Evolutionary conservation across 2,113 vertebrate genomes (phyloP), one percentile per base, ranked within the genome.

Genomic region (Cyanistes caeruleus): DNA sequence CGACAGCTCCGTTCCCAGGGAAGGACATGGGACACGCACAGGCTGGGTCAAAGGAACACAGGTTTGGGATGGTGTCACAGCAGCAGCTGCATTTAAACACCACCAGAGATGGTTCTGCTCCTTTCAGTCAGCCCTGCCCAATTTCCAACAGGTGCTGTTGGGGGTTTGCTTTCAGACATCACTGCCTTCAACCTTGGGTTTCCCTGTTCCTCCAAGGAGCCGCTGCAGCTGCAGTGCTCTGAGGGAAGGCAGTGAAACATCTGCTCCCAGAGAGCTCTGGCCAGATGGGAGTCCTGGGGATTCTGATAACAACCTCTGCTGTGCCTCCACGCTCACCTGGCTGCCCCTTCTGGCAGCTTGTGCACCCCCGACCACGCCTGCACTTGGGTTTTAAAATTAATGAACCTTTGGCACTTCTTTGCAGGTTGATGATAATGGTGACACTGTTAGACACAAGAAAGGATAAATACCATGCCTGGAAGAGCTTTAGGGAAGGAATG

Each of bases 121-220:
- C 37, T 48, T 65, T 84, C 51, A 70, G 59, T 63, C 90, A 67
- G 24, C 69, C 58, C 56, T 46, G 58, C 62, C 60, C 83, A 12
- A 59, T 87, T 78, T 70, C 56, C 74, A 70, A n/a, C 87, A 43
- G 56, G 51, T 87, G 59, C 35, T 4, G 2, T 35, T 73, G 43
- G 53, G 23, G 58, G 73, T 49, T 93, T 53, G 5, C 59, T 90
- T 95, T 85, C 90, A 89, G 84, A 53, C 65, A 85, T 76, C 76
- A 44, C 77, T 94, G 49, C 75, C 31, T 87, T 44, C 83, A 78
- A 77, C 76, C 91, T 93, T 82, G 90, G 60, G 3, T 91, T 78
- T 65, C 88, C 69, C 67, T 43, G 33, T 46, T 55, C 13, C 55
- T 7, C 27, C 51, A 23, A 89, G 72, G 83, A 94, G 74, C 33